These are phyloP conservation scores for Zaprionus tsacasi DNA, from an alignment of 1,140 invertebrate genomes.

Conservation along the genomic window DNA sequence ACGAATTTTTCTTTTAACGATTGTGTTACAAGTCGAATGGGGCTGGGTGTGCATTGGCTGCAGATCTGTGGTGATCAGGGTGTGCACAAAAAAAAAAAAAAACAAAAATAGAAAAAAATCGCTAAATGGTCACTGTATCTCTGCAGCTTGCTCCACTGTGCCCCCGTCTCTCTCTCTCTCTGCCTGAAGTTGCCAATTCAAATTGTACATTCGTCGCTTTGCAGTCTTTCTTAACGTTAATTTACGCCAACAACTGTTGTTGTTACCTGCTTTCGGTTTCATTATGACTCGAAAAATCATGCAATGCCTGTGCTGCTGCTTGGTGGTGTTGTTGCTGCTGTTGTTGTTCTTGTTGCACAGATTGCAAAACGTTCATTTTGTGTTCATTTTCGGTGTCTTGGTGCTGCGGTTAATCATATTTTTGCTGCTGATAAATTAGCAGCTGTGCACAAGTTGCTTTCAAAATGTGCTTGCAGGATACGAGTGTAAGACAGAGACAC, in stretches of 20 bases:
- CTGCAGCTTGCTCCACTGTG: background rate
- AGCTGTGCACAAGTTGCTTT: constrained; percentile 53
- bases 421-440: constrained; percentile 58
- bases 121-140: constrained; percentile 40
- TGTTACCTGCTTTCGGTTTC: constrained; percentile 71
- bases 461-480: constrained; percentile 50
- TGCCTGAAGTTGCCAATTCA: background rate
- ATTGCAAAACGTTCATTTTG: constrained; percentile 73
- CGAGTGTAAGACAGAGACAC: background rate
- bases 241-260: constrained; percentile 69
- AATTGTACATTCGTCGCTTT: constrained; percentile 28
- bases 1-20: constrained; percentile 16
- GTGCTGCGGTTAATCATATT: constrained; percentile 72
- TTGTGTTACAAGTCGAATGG: constrained; percentile 19
- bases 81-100: constrained; percentile 39
- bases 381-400: constrained; percentile 48
- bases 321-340: constrained; percentile 12
- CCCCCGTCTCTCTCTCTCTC: background rate
- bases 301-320: constrained; percentile 44
- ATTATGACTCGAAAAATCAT: constrained; percentile 73
- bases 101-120: constrained; percentile 32
- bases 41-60: constrained; percentile 6
- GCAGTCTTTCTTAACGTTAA: constrained; percentile 67
- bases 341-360: constrained; percentile 32
- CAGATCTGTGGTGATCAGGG: constrained; percentile 36